Conservation (phyloP, 37 sponge, comb jelly and placozoan species). For the Spongilla lacustris region DNA sequence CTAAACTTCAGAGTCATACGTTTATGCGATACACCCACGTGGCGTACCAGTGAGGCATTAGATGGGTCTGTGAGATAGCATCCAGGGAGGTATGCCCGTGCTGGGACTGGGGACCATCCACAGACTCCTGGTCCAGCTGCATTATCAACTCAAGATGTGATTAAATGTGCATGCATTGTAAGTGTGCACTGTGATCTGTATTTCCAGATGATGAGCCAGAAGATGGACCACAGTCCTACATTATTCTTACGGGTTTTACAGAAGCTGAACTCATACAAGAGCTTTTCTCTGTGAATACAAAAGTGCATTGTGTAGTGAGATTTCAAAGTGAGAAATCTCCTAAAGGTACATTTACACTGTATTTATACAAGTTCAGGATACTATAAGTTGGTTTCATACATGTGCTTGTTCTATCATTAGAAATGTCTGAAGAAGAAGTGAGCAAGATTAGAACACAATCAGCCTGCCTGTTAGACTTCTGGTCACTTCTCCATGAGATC, state of each 20-base stretch:
- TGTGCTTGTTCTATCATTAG: neutral
- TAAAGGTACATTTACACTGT: neutral
- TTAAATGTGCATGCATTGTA: neutral
- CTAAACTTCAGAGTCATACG: too few species aligned
- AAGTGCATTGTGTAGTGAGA: conserved; percentile 45
- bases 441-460: conserved; percentile 4
- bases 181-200: neutral
- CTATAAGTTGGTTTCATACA: neutral
- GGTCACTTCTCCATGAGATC: neutral
- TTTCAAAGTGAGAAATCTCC: conserved; percentile 4
- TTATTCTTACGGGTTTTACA: conserved; percentile 64
- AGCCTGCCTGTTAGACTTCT: neutral
- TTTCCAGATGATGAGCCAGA: conserved; percentile 84
- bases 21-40: too few species aligned
- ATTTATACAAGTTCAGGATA: neutral
- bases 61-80: too few species aligned
- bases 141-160: neutral
- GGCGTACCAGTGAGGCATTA: too few species aligned
- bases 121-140: too few species aligned
- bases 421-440: neutral
- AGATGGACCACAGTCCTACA: conserved; percentile 74
- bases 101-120: too few species aligned
- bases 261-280: conserved; percentile 40
- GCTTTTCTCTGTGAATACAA: conserved; percentile 18
- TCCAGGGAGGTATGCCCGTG: too few species aligned